These are phyloP conservation scores for Holocentrus rufus DNA, from an alignment of 2,797 vertebrate species.

Conservation along the genomic window DNA sequence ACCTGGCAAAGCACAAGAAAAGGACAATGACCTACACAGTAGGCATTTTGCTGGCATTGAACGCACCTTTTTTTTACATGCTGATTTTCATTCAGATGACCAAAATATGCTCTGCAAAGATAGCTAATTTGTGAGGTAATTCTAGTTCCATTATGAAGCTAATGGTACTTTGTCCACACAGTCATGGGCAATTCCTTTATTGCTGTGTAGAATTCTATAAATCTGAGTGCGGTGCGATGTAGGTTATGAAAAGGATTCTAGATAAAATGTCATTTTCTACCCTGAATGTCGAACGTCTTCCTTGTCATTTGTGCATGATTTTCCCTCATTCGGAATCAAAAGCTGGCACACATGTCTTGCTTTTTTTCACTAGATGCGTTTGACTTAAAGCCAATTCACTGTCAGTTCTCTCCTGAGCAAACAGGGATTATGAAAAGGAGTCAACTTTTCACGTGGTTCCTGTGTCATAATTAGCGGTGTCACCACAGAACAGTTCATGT, in stretches of 20 bases:
- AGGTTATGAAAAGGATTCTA: neutral
- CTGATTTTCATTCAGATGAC: constrained; percentile 42
- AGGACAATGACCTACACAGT: constrained; percentile 17
- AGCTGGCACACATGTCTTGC: neutral
- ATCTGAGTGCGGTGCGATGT: neutral
- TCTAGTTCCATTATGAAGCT: neutral
- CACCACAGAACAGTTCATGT: neutral
- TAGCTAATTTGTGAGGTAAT: neutral
- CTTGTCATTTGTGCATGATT: neutral
- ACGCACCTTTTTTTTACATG: constrained; percentile 5
- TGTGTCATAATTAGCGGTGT: constrained; percentile 10
- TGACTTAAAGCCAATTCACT: constrained; percentile 7
- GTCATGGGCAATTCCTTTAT: neutral
- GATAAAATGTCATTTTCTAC: neutral
- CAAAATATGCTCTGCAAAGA: constrained; percentile 48
- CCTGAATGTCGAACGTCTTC: neutral
- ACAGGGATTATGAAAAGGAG: constrained; percentile 6
- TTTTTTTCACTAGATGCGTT: neutral
- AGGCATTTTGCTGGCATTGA: constrained; percentile 40
- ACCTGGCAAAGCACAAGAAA: constrained; percentile 37
- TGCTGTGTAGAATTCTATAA: neutral
- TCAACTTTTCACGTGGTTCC: neutral
- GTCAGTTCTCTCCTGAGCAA: neutral
- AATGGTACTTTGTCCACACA: neutral
- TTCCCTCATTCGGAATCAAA: neutral